A percentile compares a stretch with the other conserved stretches of the same genome.
Evolutionary conservation across 2,113 vertebrate species (phyloP).

Genomic region (Takifugu flavidus): DNA sequence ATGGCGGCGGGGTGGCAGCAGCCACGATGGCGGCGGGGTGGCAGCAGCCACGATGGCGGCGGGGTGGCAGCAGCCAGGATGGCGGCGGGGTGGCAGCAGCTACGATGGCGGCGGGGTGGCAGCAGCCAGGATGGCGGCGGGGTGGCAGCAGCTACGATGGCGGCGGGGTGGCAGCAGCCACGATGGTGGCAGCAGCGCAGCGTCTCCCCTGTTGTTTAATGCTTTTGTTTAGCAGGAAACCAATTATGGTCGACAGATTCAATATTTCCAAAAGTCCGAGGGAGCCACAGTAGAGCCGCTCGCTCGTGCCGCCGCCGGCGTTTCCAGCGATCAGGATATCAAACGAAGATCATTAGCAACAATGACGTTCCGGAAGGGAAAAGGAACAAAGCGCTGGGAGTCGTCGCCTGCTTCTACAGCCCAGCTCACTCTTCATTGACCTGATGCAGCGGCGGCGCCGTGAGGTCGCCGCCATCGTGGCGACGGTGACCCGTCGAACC

Average conservation of each 20-base stretch:
- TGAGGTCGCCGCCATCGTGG: background rate
- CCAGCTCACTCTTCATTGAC: background rate
- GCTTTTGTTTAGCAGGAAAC: slow-evolving; percentile 69
- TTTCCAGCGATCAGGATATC: slow-evolving; percentile 5
- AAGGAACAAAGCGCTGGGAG: background rate
- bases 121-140: slow-evolving; percentile 62
- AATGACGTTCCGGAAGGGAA: slow-evolving; percentile 8
- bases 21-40: too few relatives aligned
- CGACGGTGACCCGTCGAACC: too few relatives aligned
- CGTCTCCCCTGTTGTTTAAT: slow-evolving; percentile 65
- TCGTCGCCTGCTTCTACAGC: background rate
- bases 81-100: too few relatives aligned
- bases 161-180: too few relatives aligned
- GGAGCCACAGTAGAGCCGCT: slow-evolving; percentile 33
- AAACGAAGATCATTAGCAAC: background rate
- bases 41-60: too few relatives aligned
- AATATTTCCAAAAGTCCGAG: slow-evolving; percentile 53
- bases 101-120: too few relatives aligned
- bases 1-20: too few relatives aligned
- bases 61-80: too few relatives aligned
- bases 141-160: too few relatives aligned
- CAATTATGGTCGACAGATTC: slow-evolving; percentile 72
- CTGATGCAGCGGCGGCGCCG: background rate
- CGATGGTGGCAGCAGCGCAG: too few relatives aligned
- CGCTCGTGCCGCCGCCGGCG: slow-evolving; percentile 17